Percentiles rank a stretch among this genome's conserved stretches.
These are phyloP conservation scores for Melanotaenia boesemani DNA, from an alignment of 2,797 vertebrate species.

Conservation along the genomic window DNA sequence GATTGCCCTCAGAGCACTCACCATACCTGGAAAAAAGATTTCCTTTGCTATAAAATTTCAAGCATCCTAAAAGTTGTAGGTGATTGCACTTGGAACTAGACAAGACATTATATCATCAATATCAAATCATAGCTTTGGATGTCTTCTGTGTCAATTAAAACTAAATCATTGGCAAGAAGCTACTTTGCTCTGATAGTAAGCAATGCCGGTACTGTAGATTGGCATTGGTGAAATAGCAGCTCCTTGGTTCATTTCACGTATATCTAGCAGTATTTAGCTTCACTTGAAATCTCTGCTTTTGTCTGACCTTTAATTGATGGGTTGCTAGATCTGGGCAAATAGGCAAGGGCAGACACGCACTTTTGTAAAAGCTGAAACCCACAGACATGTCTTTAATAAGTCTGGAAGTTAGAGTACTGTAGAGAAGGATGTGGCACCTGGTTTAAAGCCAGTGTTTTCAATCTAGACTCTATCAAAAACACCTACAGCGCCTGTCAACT, in stretches of 20 bases:
- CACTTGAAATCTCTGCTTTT: conserved; percentile 31
- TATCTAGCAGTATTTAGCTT: conserved; percentile 33
- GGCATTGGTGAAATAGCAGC: conserved; percentile 20
- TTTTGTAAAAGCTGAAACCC: conserved; percentile 29
- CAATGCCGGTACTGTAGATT: conserved; percentile 28
- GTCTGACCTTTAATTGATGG: conserved; percentile 48
- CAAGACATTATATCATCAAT: conserved; percentile 48
- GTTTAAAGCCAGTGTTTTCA: conserved; percentile 41
- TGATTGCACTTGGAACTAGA: conserved; percentile 34
- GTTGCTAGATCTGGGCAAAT: conserved; percentile 38
- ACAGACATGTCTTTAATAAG: conserved; percentile 30
- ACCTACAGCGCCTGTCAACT: conserved; percentile 43
- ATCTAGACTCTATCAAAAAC: conserved; percentile 55
- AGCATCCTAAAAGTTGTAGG: conserved; percentile 52
- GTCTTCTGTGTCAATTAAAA: conserved; percentile 49
- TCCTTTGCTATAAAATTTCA: conserved; percentile 45
- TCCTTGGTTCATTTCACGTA: conserved; percentile 30
- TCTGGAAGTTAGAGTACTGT: conserved; percentile 26
- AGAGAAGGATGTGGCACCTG: conserved; percentile 31
- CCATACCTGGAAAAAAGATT: conserved; percentile 53
- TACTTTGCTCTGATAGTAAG: conserved; percentile 28
- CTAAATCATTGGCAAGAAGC: conserved; percentile 34
- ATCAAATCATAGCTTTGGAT: conserved; percentile 39
- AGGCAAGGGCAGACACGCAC: conserved; percentile 38
- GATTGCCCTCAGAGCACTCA: conserved; percentile 48